Evolutionary conservation across 2,797 vertebrate species (phyloP), one percentile per base, ranked within the genome.

Genomic region (Epinephelus malabaricus): DNA sequence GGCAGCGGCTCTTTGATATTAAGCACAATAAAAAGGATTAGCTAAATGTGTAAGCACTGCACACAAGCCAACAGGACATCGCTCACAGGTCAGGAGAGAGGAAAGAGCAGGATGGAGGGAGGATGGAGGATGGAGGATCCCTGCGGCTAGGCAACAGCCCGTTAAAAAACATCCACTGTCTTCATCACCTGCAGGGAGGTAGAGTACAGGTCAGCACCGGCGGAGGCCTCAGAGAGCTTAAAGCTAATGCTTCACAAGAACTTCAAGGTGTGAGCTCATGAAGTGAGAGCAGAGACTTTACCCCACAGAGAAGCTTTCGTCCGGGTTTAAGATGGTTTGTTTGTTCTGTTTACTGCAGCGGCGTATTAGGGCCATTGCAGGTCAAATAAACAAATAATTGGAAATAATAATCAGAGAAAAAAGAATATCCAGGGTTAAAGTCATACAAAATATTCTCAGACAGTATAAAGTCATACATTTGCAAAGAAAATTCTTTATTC

Each of bases 11-110:
- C 76, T 84, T 82, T 76, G 76, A 87, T 62, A 73, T 58, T 0
- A 78, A 67, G 67, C 76, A 81, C 40, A 78, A 73, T 69, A 72
- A 55, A 55, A 54, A 27, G 74, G 80, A 88, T 83, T 76, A 88
- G 17, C 65, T 7, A 14, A 0, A 65, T 46, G 63, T 79, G 50
- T 27, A 51, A 69, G 46, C 51, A 71, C 6, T 9, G 40, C n/a
- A 56, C 53, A 59, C 0, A 0, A 60, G 18, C 38, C 71, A 14
- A 14, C 30, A 14, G 71, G 64, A 67, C 50, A 46, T 6, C 17
- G 34, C 30, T 62, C 55, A 55, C 68, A 66, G 72, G 64, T 70
- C 72, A 73, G 68, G 47, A 49, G 2, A 50, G 47, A 50, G 47
- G 34, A 59, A 40, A 43, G 25, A 65, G 17, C 12, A 58, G 45